phyloP scores from a whole-genome alignment of 2,797 vertebrate genomes.

The Cheirogaleus major region DNA sequence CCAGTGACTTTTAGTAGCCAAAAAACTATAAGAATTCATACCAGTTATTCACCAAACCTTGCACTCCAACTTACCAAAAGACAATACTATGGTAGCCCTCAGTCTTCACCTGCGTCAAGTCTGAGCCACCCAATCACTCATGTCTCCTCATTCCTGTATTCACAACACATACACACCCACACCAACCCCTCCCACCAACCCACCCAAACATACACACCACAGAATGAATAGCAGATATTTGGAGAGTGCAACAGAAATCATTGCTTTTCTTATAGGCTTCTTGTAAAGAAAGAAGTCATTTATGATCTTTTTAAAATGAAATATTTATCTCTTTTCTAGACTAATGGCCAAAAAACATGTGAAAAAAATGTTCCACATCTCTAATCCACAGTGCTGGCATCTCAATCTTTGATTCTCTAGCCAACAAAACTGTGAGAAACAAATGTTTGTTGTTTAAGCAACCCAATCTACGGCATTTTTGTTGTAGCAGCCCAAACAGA shows the following conservation, averaged over 20 bases:
- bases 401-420: background rate
- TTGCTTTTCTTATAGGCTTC: background rate
- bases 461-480: background rate
- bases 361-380: too few species aligned
- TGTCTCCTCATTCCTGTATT: background rate
- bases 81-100: background rate
- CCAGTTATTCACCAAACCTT: background rate
- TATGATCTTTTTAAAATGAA: background rate
- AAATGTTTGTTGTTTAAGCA: background rate
- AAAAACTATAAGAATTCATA: background rate
- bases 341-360: too few species aligned
- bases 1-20: background rate
- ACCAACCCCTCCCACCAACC: too few species aligned
- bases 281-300: background rate
- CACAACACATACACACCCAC: background rate
- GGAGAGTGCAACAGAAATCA: background rate
- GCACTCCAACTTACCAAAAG: background rate
- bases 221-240: background rate
- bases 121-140: background rate
- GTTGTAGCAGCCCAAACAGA: background rate
- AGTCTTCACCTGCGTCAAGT: background rate
- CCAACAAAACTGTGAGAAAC: background rate
- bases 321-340: background rate
- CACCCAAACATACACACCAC: background rate
- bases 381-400: background rate